A percentile compares a stretch with the other conserved stretches of the same genome.
phyloP scores from a whole-genome alignment of 2,888 invertebrate genomes.

The Rotaria magnacalcarata region DNA sequence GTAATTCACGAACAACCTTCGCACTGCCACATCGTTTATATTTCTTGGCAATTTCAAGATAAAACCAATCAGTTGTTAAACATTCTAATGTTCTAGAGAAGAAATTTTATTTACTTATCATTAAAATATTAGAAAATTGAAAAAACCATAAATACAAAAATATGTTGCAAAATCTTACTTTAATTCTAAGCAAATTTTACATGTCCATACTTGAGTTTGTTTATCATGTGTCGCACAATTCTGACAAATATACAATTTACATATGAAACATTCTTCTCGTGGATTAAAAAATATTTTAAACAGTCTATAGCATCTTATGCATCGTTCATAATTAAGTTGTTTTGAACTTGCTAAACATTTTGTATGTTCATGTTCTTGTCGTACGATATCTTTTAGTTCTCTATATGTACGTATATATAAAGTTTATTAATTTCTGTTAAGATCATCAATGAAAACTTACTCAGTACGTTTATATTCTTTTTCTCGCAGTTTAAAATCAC shows the following conservation, averaged over 20 bases:
- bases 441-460: slow-evolving; percentile 49
- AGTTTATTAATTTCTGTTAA: background rate
- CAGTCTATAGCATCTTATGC: slow-evolving; percentile 53
- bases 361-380: slow-evolving; percentile 51
- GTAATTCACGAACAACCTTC: slow-evolving; percentile 54
- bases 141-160: too few relatives aligned
- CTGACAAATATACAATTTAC: slow-evolving; percentile 56
- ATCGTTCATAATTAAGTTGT: slow-evolving; percentile 54
- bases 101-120: too few relatives aligned
- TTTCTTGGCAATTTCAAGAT: slow-evolving; percentile 51
- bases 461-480: slow-evolving; percentile 52
- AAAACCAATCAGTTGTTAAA: slow-evolving; percentile 56
- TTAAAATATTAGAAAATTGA: too few relatives aligned
- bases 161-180: slow-evolving; percentile 50
- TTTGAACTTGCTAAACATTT: slow-evolving; percentile 50
- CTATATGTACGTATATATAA: slow-evolving; percentile 48
- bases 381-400: slow-evolving; percentile 52
- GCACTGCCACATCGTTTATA: slow-evolving; percentile 57
- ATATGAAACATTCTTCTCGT: slow-evolving; percentile 53
- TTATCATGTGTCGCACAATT: slow-evolving; percentile 53
- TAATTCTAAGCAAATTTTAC: slow-evolving; percentile 55
- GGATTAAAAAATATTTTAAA: slow-evolving; percentile 57
- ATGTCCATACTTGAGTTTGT: slow-evolving; percentile 52
- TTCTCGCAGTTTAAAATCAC: slow-evolving; percentile 55
- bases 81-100: slow-evolving; percentile 51